Evolutionary conservation across 2,888 invertebrate species (phyloP).

Genomic region (Acleris holmiana): DNA sequence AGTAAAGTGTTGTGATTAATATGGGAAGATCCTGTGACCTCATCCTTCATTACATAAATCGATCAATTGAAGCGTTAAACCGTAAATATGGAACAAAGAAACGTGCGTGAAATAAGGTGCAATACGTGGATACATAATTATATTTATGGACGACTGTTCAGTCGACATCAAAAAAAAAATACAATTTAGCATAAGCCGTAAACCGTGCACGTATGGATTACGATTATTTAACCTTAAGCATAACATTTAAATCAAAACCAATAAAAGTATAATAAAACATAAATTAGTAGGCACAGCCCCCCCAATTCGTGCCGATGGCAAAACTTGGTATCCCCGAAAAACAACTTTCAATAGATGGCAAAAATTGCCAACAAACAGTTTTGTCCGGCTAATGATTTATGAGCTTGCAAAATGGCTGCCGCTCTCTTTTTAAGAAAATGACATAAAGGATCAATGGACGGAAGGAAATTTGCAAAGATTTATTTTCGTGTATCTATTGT

Average conservation of each 20-base stretch:
- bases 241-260: background rate
- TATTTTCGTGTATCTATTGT: background rate
- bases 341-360: constrained; percentile 12
- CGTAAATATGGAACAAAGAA: too few relatives aligned
- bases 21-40: too few relatives aligned
- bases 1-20: too few relatives aligned
- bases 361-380: constrained; percentile 21
- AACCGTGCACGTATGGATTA: too few relatives aligned
- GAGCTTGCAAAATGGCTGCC: background rate
- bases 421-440: constrained; percentile 13
- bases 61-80: too few relatives aligned
- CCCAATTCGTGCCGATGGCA: background rate
- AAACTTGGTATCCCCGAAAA: constrained; percentile 5
- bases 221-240: too few relatives aligned
- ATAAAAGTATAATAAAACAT: constrained; percentile 2
- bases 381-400: constrained; percentile 20
- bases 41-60: too few relatives aligned
- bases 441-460: constrained; percentile 11
- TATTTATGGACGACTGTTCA: too few relatives aligned
- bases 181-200: too few relatives aligned
- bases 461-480: constrained; percentile 9
- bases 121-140: too few relatives aligned
- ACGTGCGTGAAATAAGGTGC: too few relatives aligned
- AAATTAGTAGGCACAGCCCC: constrained; percentile 14
- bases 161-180: too few relatives aligned